Conservation (phyloP, 1,140 invertebrate genomes). For the Drosophila ananassae region DNA sequence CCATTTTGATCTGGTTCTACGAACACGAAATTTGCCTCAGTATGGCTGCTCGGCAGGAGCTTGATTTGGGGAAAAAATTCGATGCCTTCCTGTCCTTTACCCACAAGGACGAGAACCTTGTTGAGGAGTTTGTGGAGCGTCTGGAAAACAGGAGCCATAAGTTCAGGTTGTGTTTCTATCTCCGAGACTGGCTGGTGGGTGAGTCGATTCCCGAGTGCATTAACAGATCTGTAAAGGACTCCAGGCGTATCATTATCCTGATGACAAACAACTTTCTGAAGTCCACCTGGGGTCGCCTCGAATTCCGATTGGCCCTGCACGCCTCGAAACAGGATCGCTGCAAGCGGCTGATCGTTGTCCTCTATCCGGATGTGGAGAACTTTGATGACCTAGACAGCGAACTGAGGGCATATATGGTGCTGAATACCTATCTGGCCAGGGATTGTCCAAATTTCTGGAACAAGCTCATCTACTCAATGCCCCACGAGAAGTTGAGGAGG, state of each 20-base stretch:
- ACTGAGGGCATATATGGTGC: constrained; percentile 30
- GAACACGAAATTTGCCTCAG: constrained; percentile 27
- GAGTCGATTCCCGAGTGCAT: constrained; percentile 36
- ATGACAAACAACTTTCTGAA: constrained; percentile 27
- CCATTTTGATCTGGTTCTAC: constrained; percentile 27
- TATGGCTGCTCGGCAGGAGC: constrained; percentile 9
- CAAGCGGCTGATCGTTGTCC: constrained; percentile 34
- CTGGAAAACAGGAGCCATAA: constrained; percentile 6
- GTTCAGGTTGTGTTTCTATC: constrained; percentile 27
- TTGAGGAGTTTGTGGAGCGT: constrained; percentile 28
- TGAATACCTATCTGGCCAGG: constrained; percentile 38
- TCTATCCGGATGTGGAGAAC: constrained; percentile 36
- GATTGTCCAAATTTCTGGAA: constrained; percentile 40
- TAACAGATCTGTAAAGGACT: constrained; percentile 22
- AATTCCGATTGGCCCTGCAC: constrained; percentile 33
- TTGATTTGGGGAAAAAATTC: constrained; percentile 12
- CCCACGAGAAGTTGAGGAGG: constrained; percentile 13
- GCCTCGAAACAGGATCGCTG: constrained; percentile 29
- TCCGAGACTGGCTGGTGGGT: constrained; percentile 25
- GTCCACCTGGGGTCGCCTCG: constrained; percentile 34
- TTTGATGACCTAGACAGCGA: constrained; percentile 39
- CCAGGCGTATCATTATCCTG: constrained; percentile 28
- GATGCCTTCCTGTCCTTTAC: constrained; percentile 34
- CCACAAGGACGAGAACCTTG: constrained; percentile 32
- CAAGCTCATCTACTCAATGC: constrained; percentile 45